Conservation (phyloP, 1,140 invertebrate species). For the Choristoneura fumiferana region DNA sequence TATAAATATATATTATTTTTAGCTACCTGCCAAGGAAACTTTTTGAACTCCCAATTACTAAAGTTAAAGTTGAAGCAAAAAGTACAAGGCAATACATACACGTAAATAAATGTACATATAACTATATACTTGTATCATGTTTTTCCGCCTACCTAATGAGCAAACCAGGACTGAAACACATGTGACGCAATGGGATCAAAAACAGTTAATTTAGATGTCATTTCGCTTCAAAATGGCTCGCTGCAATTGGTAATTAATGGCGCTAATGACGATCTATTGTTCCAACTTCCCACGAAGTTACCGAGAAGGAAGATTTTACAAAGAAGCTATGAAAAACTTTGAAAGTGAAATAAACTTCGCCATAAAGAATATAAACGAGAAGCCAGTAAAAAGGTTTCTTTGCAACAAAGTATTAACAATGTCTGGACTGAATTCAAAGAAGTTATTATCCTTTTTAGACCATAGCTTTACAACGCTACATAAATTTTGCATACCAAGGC, state of each 20-base stretch:
- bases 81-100: too few species aligned
- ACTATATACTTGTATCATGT: too few species aligned
- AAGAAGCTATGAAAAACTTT: slow-evolving; percentile 4
- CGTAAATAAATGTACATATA: too few species aligned
- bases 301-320: neutral
- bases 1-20: too few species aligned
- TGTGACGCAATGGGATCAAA: slow-evolving; percentile 6
- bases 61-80: too few species aligned
- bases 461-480: neutral
- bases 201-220: slow-evolving; percentile 19
- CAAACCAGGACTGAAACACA: neutral
- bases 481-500: neutral
- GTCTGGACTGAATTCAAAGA: slow-evolving; percentile 11
- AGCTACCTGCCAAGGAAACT: too few species aligned
- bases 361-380: neutral
- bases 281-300: slow-evolving; percentile 20
- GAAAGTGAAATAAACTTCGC: slow-evolving; percentile 13
- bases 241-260: slow-evolving; percentile 63
- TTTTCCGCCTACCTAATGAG: too few species aligned
- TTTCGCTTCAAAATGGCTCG: slow-evolving; percentile 34
- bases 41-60: too few species aligned
- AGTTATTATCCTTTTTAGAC: slow-evolving; percentile 7
- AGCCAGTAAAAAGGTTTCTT: slow-evolving; percentile 3
- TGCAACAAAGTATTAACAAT: neutral
- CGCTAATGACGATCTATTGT: slow-evolving; percentile 38